phyloP scores from a whole-genome alignment of 2,797 vertebrate species.

The Pitangus sulphuratus region DNA sequence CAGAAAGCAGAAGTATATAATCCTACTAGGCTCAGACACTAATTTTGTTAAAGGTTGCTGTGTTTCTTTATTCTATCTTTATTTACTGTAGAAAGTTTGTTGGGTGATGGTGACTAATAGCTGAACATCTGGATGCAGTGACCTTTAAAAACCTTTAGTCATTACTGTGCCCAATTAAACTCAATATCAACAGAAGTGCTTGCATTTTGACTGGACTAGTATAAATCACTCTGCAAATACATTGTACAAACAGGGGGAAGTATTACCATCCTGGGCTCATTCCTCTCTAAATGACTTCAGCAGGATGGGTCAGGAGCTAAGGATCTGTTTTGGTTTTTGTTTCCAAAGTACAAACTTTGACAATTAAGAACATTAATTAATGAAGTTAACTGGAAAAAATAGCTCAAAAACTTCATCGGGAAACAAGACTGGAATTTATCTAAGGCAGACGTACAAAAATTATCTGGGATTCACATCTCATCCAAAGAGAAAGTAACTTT shows the following conservation, averaged over 20 bases:
- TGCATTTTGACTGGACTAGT: slow-evolving; percentile 71
- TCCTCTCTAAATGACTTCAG: slow-evolving; percentile 47
- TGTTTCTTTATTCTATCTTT: slow-evolving; percentile 80
- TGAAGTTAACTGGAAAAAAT: background rate
- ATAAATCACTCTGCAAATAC: slow-evolving; percentile 74
- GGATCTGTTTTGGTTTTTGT: background rate
- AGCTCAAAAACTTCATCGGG: background rate
- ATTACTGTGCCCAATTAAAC: slow-evolving; percentile 79
- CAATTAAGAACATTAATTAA: slow-evolving; percentile 47
- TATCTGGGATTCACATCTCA: slow-evolving; percentile 12
- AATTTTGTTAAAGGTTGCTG: slow-evolving; percentile 72
- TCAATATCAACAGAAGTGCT: slow-evolving; percentile 78
- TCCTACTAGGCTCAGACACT: slow-evolving; percentile 66
- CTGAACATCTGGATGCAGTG: slow-evolving; percentile 79
- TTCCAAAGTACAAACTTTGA: slow-evolving; percentile 4
- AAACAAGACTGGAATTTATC: background rate
- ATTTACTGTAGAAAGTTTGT: slow-evolving; percentile 79
- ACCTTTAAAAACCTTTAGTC: slow-evolving; percentile 80
- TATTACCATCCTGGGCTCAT: slow-evolving; percentile 31
- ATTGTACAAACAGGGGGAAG: slow-evolving; percentile 56
- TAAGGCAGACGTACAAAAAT: background rate
- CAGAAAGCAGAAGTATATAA: slow-evolving; percentile 73
- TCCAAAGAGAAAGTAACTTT: background rate
- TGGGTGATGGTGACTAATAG: slow-evolving; percentile 80
- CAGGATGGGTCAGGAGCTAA: slow-evolving; percentile 26